Conservation (phyloP, 2,888 invertebrate species). For the Coronaproctus castanopsis region DNA sequence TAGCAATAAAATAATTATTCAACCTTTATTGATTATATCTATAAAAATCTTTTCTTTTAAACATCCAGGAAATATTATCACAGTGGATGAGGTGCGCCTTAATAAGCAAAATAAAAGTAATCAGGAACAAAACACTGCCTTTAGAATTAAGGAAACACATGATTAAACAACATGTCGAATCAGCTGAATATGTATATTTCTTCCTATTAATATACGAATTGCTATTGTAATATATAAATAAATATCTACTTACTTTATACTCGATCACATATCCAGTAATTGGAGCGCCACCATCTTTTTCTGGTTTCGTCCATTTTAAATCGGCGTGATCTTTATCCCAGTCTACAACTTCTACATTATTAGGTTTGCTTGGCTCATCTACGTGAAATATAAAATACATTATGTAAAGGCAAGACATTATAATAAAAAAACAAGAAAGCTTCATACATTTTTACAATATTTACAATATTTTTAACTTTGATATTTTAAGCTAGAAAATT, state of each 20-base stretch:
- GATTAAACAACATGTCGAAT: too few species aligned
- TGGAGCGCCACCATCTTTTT: conserved; percentile 82
- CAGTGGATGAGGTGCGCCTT: too few species aligned
- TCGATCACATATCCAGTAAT: conserved; percentile 84
- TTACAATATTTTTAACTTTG: neutral
- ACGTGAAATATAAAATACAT: conserved; percentile 6
- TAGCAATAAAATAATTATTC: too few species aligned
- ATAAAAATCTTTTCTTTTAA: too few species aligned
- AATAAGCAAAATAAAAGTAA: too few species aligned
- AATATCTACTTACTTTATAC: conserved; percentile 54
- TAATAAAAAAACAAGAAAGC: neutral
- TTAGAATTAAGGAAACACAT: too few species aligned
- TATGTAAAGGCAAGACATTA: neutral
- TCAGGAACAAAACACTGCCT: too few species aligned
- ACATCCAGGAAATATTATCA: too few species aligned
- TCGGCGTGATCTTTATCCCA: conserved; percentile 96
- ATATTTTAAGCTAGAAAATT: neutral
- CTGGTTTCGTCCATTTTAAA: conserved; percentile 82
- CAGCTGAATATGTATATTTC: too few species aligned
- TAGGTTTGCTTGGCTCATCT: conserved; percentile 89
- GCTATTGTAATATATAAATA: too few species aligned
- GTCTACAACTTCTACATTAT: conserved; percentile 71
- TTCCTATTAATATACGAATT: too few species aligned
- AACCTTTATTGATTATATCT: too few species aligned
- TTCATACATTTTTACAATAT: neutral